Percentiles rank a stretch among this genome's conserved stretches.
Evolutionary conservation across 2,888 invertebrate genomes (phyloP).

Genomic region (Drosophila pegasa): DNA sequence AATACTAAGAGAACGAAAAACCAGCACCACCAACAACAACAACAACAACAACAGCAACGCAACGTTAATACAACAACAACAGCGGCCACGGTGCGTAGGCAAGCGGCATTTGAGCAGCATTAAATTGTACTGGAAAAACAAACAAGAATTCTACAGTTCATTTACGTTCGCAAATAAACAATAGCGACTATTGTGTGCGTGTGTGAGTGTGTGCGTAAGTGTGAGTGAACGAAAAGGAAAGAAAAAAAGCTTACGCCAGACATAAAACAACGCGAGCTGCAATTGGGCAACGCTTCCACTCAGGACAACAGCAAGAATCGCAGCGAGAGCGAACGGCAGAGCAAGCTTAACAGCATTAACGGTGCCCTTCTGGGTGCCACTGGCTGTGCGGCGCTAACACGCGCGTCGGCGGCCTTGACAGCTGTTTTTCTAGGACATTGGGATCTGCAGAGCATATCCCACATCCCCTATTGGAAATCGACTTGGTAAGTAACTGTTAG

Average conservation of each 20-base stretch:
- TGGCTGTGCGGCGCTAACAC: constrained; percentile 23
- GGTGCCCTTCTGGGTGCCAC: constrained; percentile 36
- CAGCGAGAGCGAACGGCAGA: constrained; percentile 13
- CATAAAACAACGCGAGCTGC: constrained; percentile 49
- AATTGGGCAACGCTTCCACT: constrained; percentile 34
- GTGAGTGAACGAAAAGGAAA: constrained; percentile 9
- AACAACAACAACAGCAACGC: constrained; percentile 8
- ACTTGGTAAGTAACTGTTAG: constrained; percentile 42
- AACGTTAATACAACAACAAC: constrained; percentile 10
- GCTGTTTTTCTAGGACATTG: constrained; percentile 51
- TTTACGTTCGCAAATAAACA: constrained; percentile 42
- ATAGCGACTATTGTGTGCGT: constrained; percentile 11
- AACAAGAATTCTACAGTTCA: constrained; percentile 29
- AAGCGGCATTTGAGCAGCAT: constrained; percentile 31
- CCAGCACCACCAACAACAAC: neutral
- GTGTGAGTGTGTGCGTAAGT: constrained; percentile 16
- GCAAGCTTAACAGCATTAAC: constrained; percentile 27
- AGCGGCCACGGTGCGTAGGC: constrained; percentile 30
- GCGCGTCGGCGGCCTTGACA: constrained; percentile 58
- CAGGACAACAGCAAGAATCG: constrained; percentile 12
- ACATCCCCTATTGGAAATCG: constrained; percentile 18
- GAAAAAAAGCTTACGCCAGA: constrained; percentile 39
- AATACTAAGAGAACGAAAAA: constrained; percentile 5
- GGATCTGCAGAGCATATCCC: constrained; percentile 36
- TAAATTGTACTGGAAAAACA: constrained; percentile 37